Percentiles rank a stretch among this genome's conserved stretches.
Evolutionary conservation across 2,113 vertebrate species (phyloP).

Genomic region (Cisticola juncidis): DNA sequence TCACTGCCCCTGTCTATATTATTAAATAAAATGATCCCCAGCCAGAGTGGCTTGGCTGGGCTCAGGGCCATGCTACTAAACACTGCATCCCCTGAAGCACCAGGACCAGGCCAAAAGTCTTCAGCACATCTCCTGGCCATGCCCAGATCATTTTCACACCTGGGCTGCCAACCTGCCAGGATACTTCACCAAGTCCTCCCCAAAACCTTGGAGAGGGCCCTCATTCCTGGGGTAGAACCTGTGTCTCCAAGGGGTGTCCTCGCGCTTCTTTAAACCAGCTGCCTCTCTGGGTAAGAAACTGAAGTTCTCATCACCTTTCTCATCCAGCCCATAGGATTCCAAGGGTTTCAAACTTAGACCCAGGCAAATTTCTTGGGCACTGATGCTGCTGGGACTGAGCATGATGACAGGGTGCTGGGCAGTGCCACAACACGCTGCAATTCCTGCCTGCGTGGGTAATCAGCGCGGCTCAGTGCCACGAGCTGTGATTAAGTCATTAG

Average conservation of each 20-base stretch:
- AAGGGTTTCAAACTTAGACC: background rate
- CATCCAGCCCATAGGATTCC: rapidly evolving
- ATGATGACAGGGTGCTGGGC: background rate
- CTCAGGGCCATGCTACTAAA: background rate
- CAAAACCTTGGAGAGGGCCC: background rate
- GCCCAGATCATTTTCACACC: background rate
- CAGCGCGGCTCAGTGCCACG: background rate
- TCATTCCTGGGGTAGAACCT: background rate
- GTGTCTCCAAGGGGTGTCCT: background rate
- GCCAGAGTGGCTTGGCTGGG: background rate
- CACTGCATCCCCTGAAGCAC: rapidly evolving
- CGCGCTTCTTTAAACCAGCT: rapidly evolving
- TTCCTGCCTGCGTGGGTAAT: conserved; percentile 23
- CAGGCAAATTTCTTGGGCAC: background rate
- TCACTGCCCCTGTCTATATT: background rate
- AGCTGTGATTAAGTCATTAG: conserved; percentile 62
- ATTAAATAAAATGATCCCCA: background rate
- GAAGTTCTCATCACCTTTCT: rapidly evolving
- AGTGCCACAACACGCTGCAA: background rate
- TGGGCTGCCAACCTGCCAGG: background rate
- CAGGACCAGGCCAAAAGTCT: rapidly evolving
- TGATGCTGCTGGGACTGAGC: background rate
- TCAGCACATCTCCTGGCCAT: background rate
- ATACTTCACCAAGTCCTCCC: background rate
- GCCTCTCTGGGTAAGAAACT: rapidly evolving